These are phyloP conservation scores for Melolontha melolontha DNA, from an alignment of 2,888 invertebrate species.

Conservation along the genomic window DNA sequence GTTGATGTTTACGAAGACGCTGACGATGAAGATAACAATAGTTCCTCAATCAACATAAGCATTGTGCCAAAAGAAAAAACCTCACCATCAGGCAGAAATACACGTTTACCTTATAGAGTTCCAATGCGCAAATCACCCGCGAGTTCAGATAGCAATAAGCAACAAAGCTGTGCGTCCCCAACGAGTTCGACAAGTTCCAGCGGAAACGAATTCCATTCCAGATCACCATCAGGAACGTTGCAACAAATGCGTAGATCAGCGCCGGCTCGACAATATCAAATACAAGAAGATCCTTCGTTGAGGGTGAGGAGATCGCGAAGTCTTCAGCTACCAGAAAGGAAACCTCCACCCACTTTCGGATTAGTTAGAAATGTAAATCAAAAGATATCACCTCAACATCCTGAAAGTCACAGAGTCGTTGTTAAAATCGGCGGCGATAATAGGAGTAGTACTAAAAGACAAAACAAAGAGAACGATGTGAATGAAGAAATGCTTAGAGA, in stretches of 20 bases:
- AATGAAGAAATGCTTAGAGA: conserved; percentile 69
- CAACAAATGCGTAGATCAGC: conserved; percentile 53
- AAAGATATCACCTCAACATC: conserved; percentile 63
- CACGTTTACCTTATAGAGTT: conserved; percentile 55
- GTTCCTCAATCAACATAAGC: conserved; percentile 65
- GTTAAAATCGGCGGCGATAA: conserved; percentile 60
- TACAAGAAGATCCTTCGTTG: conserved; percentile 55
- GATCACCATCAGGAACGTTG: conserved; percentile 55
- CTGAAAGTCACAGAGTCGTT: conserved; percentile 61
- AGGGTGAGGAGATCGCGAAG: conserved; percentile 71
- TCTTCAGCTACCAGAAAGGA: conserved; percentile 73
- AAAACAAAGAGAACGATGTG: conserved; percentile 53
- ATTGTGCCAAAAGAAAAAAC: conserved; percentile 56
- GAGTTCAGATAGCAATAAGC: conserved; percentile 61
- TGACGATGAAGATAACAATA: conserved; percentile 67
- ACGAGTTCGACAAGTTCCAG: conserved; percentile 60
- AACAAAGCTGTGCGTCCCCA: conserved; percentile 52
- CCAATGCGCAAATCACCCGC: conserved; percentile 61
- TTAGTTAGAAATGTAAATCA: conserved; percentile 12
- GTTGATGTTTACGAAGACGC: conserved; percentile 66
- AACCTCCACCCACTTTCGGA: conserved; percentile 44
- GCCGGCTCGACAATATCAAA: conserved; percentile 50
- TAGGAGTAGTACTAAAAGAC: conserved; percentile 45
- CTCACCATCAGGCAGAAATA: conserved; percentile 60
- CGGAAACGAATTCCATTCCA: conserved; percentile 58